Percentiles rank a stretch among this genome's conserved stretches.
Conservation (phyloP, 2,113 vertebrate species). For the Speoplatyrhinus poulsoni region DNA sequence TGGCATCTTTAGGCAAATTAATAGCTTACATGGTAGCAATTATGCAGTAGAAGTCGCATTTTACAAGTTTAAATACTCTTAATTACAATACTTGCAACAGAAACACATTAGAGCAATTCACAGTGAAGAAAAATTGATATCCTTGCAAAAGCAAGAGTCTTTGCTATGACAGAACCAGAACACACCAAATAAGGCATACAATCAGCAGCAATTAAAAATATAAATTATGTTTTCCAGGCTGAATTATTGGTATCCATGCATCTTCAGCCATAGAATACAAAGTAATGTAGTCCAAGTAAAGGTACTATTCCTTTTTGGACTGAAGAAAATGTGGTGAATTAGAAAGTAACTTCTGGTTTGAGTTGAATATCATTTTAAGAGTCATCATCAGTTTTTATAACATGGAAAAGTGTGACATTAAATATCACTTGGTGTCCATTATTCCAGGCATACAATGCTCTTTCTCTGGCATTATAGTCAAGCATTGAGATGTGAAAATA, state of each 20-base stretch:
- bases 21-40: constrained; percentile 59
- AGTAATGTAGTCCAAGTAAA: constrained; percentile 50
- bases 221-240: constrained; percentile 15
- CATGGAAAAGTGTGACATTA: constrained; percentile 96
- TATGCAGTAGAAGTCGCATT: constrained; percentile 38
- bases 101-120: constrained; percentile 53
- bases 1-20: constrained; percentile 51
- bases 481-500: constrained; percentile 99
- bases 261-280: constrained; percentile 29
- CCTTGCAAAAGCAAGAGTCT: constrained; percentile 69
- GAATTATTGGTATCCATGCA: constrained; percentile 47
- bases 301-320: constrained; percentile 24
- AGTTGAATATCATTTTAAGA: constrained; percentile 72
- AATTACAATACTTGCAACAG: constrained; percentile 57
- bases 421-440: constrained; percentile 98
- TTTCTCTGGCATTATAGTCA: constrained; percentile 95
- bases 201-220: constrained; percentile 56
- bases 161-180: constrained; percentile 44
- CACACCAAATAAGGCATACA: constrained; percentile 54
- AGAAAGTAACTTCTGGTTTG: constrained; percentile 37
- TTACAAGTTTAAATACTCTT: constrained; percentile 35
- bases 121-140: constrained; percentile 60
- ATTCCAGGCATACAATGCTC: constrained; percentile 97
- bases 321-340: constrained; percentile 31
- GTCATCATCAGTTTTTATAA: constrained; percentile 97